Percentiles rank a stretch among this genome's conserved stretches.
Evolutionary conservation across 2,797 vertebrate species (phyloP).

Genomic region (Spinus pinus): DNA sequence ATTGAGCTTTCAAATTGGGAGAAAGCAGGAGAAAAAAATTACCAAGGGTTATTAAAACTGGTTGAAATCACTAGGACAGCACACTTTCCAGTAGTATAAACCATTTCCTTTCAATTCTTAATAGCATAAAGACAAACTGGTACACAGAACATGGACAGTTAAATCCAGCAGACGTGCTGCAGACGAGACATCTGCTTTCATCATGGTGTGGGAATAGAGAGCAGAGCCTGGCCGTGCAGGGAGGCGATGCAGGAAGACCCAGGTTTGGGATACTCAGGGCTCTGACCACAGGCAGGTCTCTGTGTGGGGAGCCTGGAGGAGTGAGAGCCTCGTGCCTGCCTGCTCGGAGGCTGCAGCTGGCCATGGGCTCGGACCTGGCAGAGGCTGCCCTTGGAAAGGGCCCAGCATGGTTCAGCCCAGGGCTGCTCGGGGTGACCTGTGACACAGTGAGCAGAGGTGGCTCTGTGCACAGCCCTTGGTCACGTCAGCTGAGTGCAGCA

Average conservation of each 20-base stretch:
- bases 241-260: fast-evolving
- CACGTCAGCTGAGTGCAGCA: fast-evolving
- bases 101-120: background rate
- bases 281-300: background rate
- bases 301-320: fast-evolving
- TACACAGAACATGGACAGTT: background rate
- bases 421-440: background rate
- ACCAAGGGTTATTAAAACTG: conserved; percentile 20
- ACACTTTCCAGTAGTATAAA: background rate
- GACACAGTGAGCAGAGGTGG: background rate
- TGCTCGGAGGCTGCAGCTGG: background rate
- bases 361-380: background rate
- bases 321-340: fast-evolving
- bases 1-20: conserved; percentile 30
- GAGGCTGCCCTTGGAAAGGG: background rate
- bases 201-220: background rate
- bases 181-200: background rate
- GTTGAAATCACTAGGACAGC: background rate
- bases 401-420: fast-evolving
- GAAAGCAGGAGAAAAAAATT: background rate
- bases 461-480: background rate
- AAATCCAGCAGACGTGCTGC: background rate
- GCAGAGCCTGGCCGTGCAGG: background rate
- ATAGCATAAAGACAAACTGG: background rate
- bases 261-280: background rate